Evolutionary conservation across 2,888 invertebrate genomes (phyloP), one percentile per base, ranked within the genome.

Genomic region (Trilocha varians): DNA sequence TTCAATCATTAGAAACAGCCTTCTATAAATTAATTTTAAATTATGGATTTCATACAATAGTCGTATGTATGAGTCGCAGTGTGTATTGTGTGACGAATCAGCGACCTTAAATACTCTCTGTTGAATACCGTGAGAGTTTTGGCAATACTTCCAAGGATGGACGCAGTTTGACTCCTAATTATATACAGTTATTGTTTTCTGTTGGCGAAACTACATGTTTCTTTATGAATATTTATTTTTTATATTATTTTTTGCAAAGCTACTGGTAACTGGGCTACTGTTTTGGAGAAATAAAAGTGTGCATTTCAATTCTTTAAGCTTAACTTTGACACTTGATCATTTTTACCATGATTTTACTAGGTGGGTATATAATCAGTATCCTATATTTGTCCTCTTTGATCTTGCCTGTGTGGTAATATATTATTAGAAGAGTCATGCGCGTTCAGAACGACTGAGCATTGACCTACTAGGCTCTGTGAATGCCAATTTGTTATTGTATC

Each of bases 381-480:
- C n/a, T n/a, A n/a, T n/a, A n/a, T n/a, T n/a, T n/a, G n/a, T n/a
- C n/a, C n/a, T n/a, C n/a, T n/a, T n/a, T n/a, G n/a, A n/a, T n/a
- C n/a, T n/a, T n/a, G n/a, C n/a, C n/a, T 25, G 25, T 25, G 25
- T 25, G 25, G 11, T 25, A 25, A 11, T 25, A 25, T 18, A 18
- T 45, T 49, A 64, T 57, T 55, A 57, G 52, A 53, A 49, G 52
- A 50, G 48, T 52, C 48, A 46, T 60, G n/a, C n/a, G n/a, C n/a
- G n/a, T n/a, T n/a, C n/a, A n/a, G n/a, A n/a, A n/a, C n/a, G n/a
- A n/a, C n/a, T n/a, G 59, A 57, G 59, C 73, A 72, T 69, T 74
- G 72, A 72, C 75, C 74, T 47, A 67, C 57, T 65, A 65, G 57
- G 52, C 52, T 52, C 52, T 50, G 54, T 55, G 74, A 72, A 73